phyloP scores from a whole-genome alignment of 37 sponge, comb jelly and placozoan species.

The Oscarella lobularis region DNA sequence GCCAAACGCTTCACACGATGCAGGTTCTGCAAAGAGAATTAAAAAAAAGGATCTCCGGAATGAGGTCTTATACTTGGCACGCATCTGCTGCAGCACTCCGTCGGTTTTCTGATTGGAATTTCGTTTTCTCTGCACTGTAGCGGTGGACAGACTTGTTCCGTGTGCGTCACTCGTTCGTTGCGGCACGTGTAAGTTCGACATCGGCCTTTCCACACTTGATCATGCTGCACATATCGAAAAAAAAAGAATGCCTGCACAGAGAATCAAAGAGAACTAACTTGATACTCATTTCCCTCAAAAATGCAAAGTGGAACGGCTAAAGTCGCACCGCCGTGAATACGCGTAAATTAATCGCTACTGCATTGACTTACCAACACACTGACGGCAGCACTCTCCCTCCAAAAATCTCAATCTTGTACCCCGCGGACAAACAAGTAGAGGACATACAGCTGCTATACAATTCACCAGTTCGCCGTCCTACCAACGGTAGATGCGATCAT shows the following conservation, averaged over 20 bases:
- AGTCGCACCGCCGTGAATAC: neutral
- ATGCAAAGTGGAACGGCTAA: neutral
- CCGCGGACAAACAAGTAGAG: neutral
- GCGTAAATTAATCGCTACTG: neutral
- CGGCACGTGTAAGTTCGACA: neutral
- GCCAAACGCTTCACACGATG: neutral
- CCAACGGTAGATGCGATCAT: neutral
- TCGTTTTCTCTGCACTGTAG: neutral
- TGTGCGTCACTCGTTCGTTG: neutral
- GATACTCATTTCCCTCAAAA: neutral
- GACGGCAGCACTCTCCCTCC: neutral
- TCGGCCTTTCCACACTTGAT: neutral
- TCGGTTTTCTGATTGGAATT: neutral
- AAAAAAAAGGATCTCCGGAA: neutral
- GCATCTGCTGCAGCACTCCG: neutral
- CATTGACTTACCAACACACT: neutral
- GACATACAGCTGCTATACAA: neutral
- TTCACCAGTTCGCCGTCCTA: neutral
- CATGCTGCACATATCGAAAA: constrained; percentile 1
- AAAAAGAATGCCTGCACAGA: neutral
- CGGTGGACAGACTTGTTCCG: neutral
- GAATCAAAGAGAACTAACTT: neutral
- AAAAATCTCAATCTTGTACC: neutral
- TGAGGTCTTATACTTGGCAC: neutral
- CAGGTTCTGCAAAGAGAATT: neutral